phyloP scores from a whole-genome alignment of 1,140 invertebrate genomes.

The Sipha flava region DNA sequence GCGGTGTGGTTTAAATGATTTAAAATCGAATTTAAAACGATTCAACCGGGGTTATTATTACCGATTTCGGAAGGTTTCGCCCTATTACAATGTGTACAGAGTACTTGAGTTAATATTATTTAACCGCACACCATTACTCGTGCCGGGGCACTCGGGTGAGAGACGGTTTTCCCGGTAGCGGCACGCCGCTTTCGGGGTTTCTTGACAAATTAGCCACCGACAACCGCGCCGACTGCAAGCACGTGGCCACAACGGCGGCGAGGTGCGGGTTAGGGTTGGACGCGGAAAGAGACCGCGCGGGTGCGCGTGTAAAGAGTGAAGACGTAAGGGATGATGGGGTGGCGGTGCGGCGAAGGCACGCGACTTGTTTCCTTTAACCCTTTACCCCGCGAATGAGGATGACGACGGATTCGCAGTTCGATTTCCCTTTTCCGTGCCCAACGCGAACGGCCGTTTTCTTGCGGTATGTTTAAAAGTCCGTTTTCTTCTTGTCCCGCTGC shows the following conservation, averaged over 20 bases:
- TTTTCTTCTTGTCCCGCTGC: too few relatives aligned
- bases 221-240: neutral
- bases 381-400: too few relatives aligned
- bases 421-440: too few relatives aligned
- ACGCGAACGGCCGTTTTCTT: too few relatives aligned
- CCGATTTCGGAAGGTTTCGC: too few relatives aligned
- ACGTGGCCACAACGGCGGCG: neutral
- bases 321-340: too few relatives aligned
- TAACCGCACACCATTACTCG: neutral
- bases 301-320: neutral
- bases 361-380: neutral
- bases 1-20: too few relatives aligned
- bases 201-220: constrained; percentile 26
- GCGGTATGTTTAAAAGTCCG: too few relatives aligned
- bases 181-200: neutral
- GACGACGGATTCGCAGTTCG: too few relatives aligned
- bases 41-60: too few relatives aligned
- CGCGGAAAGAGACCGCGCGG: neutral
- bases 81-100: too few relatives aligned
- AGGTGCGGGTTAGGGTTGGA: neutral
- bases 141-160: neutral
- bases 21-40: too few relatives aligned
- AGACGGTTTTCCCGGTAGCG: neutral
- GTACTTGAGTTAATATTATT: neutral
- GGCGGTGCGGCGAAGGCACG: neutral